These are phyloP conservation scores for Ernsta delagoae DNA, from an alignment of 2,888 invertebrate genomes.

Conservation along the genomic window DNA sequence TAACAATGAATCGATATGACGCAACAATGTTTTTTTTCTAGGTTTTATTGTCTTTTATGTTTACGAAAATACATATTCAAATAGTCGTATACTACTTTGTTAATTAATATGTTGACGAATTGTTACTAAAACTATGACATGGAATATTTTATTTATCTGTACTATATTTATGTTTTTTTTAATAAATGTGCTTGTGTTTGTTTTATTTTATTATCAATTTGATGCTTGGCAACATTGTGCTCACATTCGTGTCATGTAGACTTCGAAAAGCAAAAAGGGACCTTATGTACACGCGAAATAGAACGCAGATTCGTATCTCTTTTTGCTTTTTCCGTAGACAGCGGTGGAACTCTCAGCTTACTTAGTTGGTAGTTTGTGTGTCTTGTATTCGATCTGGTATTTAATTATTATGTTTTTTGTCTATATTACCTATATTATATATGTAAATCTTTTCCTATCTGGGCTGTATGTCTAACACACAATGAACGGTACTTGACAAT, in stretches of 20 bases:
- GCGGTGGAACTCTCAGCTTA: constrained; percentile 70
- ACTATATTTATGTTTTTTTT: constrained; percentile 50
- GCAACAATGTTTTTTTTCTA: too few relatives aligned
- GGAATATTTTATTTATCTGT: constrained; percentile 28
- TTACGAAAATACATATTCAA: too few relatives aligned
- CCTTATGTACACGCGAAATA: constrained; percentile 48
- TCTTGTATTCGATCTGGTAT: constrained; percentile 53
- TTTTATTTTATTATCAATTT: constrained; percentile 82
- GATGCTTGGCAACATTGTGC: constrained; percentile 85
- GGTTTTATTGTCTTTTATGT: too few relatives aligned
- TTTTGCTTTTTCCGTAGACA: constrained; percentile 77
- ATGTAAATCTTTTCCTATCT: constrained; percentile 27
- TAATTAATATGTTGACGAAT: too few relatives aligned
- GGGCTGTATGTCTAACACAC: constrained; percentile 46
- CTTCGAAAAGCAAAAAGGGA: constrained; percentile 70
- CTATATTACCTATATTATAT: constrained; percentile 25
- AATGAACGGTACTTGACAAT: constrained; percentile 63
- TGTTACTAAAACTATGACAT: constrained; percentile 40
- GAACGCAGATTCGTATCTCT: constrained; percentile 51
- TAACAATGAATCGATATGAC: too few relatives aligned
- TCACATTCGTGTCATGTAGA: constrained; percentile 66
- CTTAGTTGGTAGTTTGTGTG: constrained; percentile 72
- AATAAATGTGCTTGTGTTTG: constrained; percentile 79
- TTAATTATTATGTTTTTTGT: constrained; percentile 50
- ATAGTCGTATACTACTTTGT: too few relatives aligned